Conservation (phyloP, 2,888 invertebrate species). For the Stenoptilia bipunctidactyla region DNA sequence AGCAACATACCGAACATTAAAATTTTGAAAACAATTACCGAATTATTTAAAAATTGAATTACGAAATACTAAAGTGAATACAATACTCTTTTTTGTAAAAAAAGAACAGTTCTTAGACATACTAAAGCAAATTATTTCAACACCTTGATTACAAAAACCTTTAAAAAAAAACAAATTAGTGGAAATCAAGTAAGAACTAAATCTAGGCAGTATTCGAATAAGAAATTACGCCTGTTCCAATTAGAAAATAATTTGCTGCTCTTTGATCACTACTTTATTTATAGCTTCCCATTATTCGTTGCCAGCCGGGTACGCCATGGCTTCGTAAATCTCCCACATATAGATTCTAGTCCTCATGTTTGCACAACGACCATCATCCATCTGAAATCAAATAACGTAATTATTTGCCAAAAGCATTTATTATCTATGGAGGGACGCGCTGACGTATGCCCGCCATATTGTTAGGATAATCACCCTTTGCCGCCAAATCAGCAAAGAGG, state of each 20-base stretch:
- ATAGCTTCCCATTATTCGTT: conserved; percentile 16
- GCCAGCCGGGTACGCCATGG: conserved; percentile 22
- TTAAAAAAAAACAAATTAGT: too few species aligned
- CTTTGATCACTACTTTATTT: background rate
- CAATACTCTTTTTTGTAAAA: too few species aligned
- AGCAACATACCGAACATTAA: too few species aligned
- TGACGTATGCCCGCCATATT: conserved; percentile 44
- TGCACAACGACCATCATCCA: conserved; percentile 58
- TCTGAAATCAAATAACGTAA: conserved; percentile 66
- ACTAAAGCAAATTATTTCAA: too few species aligned
- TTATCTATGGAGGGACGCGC: conserved; percentile 54
- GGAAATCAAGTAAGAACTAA: too few species aligned
- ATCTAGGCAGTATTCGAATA: too few species aligned
- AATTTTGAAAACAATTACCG: too few species aligned
- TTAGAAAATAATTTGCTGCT: background rate
- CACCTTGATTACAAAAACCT: too few species aligned
- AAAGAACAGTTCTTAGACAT: too few species aligned
- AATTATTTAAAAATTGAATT: too few species aligned
- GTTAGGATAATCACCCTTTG: conserved; percentile 14
- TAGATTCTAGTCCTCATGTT: conserved; percentile 31
- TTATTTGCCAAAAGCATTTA: conserved; percentile 68
- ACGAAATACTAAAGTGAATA: too few species aligned
- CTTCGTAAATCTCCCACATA: conserved; percentile 44
- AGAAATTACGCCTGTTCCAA: too few species aligned
- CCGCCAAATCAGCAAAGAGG: conserved; percentile 4